Percentiles rank a stretch among this genome's conserved stretches.
Evolutionary conservation across 2,888 invertebrate species (phyloP).

Genomic region (Dioctria linearis): DNA sequence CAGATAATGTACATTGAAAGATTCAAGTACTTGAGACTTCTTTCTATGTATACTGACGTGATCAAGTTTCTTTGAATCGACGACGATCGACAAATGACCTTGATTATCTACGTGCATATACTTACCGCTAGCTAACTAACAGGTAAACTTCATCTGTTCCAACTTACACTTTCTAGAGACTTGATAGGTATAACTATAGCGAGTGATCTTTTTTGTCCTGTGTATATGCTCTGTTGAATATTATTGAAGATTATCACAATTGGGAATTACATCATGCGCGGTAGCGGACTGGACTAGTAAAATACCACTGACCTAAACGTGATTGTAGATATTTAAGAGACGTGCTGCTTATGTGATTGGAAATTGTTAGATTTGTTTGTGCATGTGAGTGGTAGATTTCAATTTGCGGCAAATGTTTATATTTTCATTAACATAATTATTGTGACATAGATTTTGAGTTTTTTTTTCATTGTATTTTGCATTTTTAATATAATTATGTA

Average conservation of each 20-base stretch:
- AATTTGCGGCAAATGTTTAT: conserved; percentile 18
- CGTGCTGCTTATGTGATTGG: background rate
- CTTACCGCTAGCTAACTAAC: background rate
- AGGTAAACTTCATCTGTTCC: background rate
- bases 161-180: conserved; percentile 45
- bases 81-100: conserved; percentile 5
- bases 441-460: background rate
- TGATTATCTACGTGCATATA: conserved; percentile 30
- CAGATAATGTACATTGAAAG: background rate
- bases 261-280: conserved; percentile 36
- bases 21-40: background rate
- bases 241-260: conserved; percentile 26
- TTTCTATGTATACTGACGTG: conserved; percentile 10
- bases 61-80: conserved; percentile 36
- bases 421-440: conserved; percentile 35
- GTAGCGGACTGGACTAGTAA: background rate
- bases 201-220: background rate
- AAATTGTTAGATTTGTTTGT: conserved; percentile 16
- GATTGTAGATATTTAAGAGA: background rate
- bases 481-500: too few species aligned
- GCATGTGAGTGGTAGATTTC: background rate
- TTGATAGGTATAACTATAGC: background rate
- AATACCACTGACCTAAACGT: conserved; percentile 44
- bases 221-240: conserved; percentile 23
- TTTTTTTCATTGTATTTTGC: too few species aligned